Evolutionary conservation across 2,888 invertebrate genomes (phyloP).

Genomic region (Myathropa florea): DNA sequence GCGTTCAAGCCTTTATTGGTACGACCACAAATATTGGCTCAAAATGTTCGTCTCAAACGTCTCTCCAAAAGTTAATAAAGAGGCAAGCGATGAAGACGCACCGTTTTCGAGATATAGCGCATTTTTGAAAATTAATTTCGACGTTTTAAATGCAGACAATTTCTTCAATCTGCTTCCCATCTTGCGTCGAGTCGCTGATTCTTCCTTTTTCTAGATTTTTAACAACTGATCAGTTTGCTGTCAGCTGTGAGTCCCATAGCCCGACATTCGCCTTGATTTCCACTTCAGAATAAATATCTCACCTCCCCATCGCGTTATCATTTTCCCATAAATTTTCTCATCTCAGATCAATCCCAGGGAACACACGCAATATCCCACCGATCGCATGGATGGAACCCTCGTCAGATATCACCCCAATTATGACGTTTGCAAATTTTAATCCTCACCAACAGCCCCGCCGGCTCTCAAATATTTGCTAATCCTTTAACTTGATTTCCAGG

Average conservation of each 20-base stretch:
- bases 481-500: slow-evolving; percentile 66
- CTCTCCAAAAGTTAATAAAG: no score
- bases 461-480: slow-evolving; percentile 63
- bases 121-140: no score
- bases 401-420: slow-evolving; percentile 68
- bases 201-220: no score
- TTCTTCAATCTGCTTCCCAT: no score
- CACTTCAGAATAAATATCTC: background rate
- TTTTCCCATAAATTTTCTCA: background rate
- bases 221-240: background rate
- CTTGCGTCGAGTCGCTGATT: no score
- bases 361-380: background rate
- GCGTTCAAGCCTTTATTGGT: no score
- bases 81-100: no score
- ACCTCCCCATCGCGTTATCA: background rate
- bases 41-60: no score
- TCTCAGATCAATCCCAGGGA: background rate
- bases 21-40: no score
- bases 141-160: no score
- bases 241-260: background rate
- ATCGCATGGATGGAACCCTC: slow-evolving; percentile 51
- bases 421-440: slow-evolving; percentile 71
- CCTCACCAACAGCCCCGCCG: slow-evolving; percentile 1
- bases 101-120: no score
- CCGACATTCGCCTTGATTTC: background rate